Conservation (phyloP, 2,797 vertebrate genomes). For the Etheostoma perlongum region DNA sequence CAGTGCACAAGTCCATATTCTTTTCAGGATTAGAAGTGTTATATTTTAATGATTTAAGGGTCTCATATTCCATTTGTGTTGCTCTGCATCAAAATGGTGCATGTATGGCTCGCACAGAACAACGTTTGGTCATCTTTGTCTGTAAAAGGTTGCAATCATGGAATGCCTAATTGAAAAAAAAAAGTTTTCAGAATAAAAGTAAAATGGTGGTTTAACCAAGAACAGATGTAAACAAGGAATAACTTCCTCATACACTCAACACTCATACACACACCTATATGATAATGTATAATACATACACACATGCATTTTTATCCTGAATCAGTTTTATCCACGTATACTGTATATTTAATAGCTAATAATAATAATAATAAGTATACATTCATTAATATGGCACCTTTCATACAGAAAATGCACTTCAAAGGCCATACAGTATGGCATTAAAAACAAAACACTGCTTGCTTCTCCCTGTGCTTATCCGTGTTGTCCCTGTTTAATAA, state of each 20-base stretch:
- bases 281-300: not conserved
- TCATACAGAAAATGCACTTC: too few relatives aligned
- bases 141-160: not conserved
- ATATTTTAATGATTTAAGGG: not conserved
- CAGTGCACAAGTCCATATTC: not conserved
- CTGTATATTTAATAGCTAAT: too few relatives aligned
- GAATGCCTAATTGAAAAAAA: not conserved
- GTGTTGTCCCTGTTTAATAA: not conserved
- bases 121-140: not conserved
- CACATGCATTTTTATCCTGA: not conserved
- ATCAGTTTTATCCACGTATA: not conserved
- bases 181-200: not conserved
- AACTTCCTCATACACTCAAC: not conserved
- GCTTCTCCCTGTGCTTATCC: not conserved
- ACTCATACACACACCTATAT: not conserved
- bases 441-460: not conserved
- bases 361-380: not conserved
- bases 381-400: not conserved
- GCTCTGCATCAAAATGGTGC: not conserved
- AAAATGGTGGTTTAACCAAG: not conserved
- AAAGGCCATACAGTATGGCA: too few relatives aligned
- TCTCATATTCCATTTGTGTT: not conserved
- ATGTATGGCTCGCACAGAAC: not conserved
- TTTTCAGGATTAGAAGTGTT: not conserved
- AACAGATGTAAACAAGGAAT: too few relatives aligned